Evolutionary conservation across 2,113 vertebrate species (phyloP).

Genomic region (Crotalus horridus): DNA sequence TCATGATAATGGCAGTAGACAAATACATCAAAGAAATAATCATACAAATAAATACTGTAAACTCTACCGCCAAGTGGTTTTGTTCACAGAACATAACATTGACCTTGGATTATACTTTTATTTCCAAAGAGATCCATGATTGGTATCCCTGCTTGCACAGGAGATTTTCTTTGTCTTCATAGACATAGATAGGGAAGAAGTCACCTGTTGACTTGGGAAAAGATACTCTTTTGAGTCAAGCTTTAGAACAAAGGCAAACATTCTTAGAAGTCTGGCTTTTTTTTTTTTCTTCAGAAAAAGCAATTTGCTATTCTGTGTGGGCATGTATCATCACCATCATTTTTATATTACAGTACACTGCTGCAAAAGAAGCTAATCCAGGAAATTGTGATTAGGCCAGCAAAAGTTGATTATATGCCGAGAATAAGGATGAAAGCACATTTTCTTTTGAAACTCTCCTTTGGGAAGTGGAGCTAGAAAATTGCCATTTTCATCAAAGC

Average conservation of each 20-base stretch:
- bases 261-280: neutral
- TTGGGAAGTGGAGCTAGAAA: neutral
- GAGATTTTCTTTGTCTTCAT: conserved; percentile 32
- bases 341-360: neutral
- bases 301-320: neutral
- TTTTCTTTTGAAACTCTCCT: neutral
- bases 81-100: conserved; percentile 38
- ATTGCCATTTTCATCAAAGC: neutral
- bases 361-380: neutral
- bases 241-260: neutral
- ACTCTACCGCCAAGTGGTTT: conserved; percentile 3
- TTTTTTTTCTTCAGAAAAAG: neutral
- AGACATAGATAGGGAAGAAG: neutral
- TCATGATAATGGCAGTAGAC: neutral
- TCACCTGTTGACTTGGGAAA: neutral
- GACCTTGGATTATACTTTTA: conserved; percentile 45
- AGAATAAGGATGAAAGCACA: neutral
- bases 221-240: neutral
- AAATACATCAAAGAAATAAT: neutral
- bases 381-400: neutral
- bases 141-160: neutral
- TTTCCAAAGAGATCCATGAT: conserved; percentile 58
- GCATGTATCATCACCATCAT: neutral
- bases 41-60: neutral
- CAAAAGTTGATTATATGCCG: neutral